These are phyloP conservation scores for Aspiorhynchus laticeps DNA, from an alignment of 2,113 vertebrate species.

Conservation along the genomic window DNA sequence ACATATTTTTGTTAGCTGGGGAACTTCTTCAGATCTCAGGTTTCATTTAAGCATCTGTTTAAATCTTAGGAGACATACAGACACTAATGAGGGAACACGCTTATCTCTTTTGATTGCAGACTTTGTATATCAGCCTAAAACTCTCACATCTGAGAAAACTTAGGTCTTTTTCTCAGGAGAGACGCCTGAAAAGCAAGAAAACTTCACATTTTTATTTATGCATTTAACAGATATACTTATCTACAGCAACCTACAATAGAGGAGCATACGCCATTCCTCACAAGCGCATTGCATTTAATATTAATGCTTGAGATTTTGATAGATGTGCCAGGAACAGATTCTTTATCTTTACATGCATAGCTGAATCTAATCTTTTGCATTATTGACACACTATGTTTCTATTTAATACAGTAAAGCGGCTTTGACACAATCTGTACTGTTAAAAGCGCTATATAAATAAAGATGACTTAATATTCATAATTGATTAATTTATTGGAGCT, in stretches of 20 bases:
- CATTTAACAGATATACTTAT: neutral
- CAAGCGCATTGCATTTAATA: neutral
- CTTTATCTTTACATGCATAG: too few species aligned
- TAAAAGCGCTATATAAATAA: too few species aligned
- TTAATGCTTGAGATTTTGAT: neutral
- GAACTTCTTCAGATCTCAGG: neutral
- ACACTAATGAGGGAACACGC: neutral
- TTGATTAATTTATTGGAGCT: too few species aligned
- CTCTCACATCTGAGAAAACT: neutral
- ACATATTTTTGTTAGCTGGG: too few species aligned
- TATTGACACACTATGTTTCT: too few species aligned
- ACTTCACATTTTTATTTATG: neutral
- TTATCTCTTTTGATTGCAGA: neutral
- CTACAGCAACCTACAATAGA: neutral
- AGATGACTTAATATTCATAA: too few species aligned
- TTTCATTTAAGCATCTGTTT: neutral
- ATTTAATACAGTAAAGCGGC: too few species aligned
- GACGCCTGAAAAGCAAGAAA: neutral
- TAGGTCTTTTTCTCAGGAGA: neutral
- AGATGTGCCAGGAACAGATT: neutral
- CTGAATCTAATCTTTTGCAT: too few species aligned
- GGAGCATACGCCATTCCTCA: neutral
- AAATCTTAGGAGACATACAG: neutral
- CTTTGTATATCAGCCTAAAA: neutral
- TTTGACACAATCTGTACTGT: too few species aligned